These are phyloP conservation scores for Holocentrus rufus DNA, from an alignment of 2,797 vertebrate species.

Conservation along the genomic window DNA sequence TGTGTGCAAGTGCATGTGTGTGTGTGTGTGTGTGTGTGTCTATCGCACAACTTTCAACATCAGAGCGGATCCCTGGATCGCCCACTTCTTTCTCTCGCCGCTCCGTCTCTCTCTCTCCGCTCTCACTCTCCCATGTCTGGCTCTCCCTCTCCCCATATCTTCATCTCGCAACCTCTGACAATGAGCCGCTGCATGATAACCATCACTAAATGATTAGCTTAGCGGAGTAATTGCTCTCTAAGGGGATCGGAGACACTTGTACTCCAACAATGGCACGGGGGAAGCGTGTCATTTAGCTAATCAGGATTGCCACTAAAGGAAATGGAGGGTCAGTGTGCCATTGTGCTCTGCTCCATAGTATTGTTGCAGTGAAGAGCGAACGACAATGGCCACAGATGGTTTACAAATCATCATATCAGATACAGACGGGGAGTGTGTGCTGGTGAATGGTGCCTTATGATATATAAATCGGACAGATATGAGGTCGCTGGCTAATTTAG, in stretches of 20 bases:
- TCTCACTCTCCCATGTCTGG: background rate
- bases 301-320: conserved; percentile 73
- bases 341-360: conserved; percentile 66
- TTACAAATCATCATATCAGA: conserved; percentile 64
- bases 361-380: conserved; percentile 62
- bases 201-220: conserved; percentile 64
- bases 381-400: conserved; percentile 65
- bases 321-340: conserved; percentile 71
- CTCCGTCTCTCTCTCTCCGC: conserved; percentile 1
- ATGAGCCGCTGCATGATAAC: conserved; percentile 61
- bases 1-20: conserved; percentile 19
- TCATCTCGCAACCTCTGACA: conserved; percentile 50
- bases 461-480: conserved; percentile 9
- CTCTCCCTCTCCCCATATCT: conserved; percentile 5
- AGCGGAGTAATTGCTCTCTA: conserved; percentile 60
- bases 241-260: conserved; percentile 66
- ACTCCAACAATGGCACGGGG: conserved; percentile 72
- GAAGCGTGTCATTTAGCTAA: conserved; percentile 72
- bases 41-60: conserved; percentile 2
- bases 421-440: conserved; percentile 37
- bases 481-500: conserved; percentile 5
- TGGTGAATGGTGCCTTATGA: conserved; percentile 20
- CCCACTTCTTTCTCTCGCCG: conserved; percentile 14
- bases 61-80: conserved; percentile 2
- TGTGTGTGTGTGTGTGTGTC: conserved; percentile 18